Percentiles rank a stretch among this genome's conserved stretches.
These are phyloP conservation scores for Mesopsocus fuscifrons DNA, from an alignment of 2,888 invertebrate genomes.

Conservation along the genomic window DNA sequence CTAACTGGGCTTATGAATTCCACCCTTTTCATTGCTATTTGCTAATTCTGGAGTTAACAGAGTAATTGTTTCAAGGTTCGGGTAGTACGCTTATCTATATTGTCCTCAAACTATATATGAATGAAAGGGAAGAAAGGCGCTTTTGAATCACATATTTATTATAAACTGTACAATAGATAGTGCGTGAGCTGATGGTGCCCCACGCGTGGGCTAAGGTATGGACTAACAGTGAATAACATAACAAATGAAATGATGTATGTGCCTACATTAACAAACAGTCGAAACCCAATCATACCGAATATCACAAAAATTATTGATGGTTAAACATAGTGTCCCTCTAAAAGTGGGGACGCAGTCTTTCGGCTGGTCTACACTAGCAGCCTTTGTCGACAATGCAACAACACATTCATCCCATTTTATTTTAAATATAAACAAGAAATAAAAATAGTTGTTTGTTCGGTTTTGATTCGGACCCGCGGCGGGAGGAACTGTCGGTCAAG, in stretches of 20 bases:
- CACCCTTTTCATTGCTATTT: no score
- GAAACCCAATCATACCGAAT: no score
- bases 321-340: not conserved
- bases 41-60: no score
- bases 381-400: constrained; percentile 13
- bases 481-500: not conserved
- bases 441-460: not conserved
- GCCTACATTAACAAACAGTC: constrained; percentile 8
- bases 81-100: no score
- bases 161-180: constrained; percentile 9
- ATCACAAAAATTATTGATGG: constrained; percentile 6
- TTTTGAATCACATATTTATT: constrained; percentile 9
- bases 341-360: constrained; percentile 14
- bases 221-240: constrained; percentile 11
- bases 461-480: no score
- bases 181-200: constrained; percentile 1
- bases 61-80: no score
- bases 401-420: constrained; percentile 13
- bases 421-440: not conserved
- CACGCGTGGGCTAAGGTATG: constrained; percentile 2
- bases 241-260: constrained; percentile 9
- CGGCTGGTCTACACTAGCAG: constrained; percentile 16
- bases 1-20: no score
- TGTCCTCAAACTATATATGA: no score
- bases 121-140: no score